A percentile compares a stretch with the other conserved stretches of the same genome.
These are phyloP conservation scores for Rhimphoctona megacephalus DNA, from an alignment of 2,888 invertebrate genomes.

Conservation along the genomic window DNA sequence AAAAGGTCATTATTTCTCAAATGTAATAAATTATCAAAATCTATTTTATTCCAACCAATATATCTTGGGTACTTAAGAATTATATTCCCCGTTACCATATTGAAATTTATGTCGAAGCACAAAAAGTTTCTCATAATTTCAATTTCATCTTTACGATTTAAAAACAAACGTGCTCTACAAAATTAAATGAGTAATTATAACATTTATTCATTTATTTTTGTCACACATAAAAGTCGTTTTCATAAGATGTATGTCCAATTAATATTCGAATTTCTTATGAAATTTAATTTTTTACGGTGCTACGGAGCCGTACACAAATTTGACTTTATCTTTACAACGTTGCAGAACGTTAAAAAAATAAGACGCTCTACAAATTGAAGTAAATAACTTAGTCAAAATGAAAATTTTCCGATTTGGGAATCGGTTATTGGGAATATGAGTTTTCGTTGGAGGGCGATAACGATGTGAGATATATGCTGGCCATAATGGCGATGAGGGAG, in stretches of 20 bases:
- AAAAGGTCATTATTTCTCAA: slow-evolving; percentile 9
- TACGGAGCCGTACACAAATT: not conserved
- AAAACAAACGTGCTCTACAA: not conserved
- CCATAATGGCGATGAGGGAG: slow-evolving; percentile 25
- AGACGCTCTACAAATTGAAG: not conserved
- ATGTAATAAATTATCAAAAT: not conserved
- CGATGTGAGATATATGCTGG: slow-evolving; percentile 34
- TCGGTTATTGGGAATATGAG: not conserved
- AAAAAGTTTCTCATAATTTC: not conserved
- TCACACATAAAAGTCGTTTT: not conserved
- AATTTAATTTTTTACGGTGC: not conserved
- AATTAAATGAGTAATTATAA: not conserved
- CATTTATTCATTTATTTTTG: not conserved
- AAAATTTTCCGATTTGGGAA: not conserved
- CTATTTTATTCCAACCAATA: not conserved
- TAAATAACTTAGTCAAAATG: not conserved
- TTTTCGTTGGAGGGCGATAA: slow-evolving; percentile 24
- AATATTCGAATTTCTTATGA: not conserved
- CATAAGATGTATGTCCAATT: not conserved
- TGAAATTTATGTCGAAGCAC: not conserved
- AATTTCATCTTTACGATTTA: not conserved
- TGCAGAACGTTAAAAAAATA: not conserved
- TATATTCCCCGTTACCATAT: not conserved
- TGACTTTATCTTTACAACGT: not conserved
- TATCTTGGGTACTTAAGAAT: not conserved